Base-by-base conservation (phyloP, 2,797 vertebrate genomes). In the Halcyon leucocephala region DNA sequence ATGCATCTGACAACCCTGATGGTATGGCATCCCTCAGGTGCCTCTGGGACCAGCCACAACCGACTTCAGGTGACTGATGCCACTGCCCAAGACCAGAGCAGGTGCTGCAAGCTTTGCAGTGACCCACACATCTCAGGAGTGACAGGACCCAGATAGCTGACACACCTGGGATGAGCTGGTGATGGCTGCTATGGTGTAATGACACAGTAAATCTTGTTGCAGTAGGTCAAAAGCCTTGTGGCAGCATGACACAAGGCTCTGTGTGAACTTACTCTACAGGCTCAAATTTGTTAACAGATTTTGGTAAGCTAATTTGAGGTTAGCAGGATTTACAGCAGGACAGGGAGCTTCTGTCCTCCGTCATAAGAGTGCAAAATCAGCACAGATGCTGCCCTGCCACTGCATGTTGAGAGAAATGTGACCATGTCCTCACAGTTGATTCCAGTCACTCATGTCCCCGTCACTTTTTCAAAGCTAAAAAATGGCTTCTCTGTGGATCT, bases 331-430 rank as follows among this genome's bases (percentile, higher is more conserved):
- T 21, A 41, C 31, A 17, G 21, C 1, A 4, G 15, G 24, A 20
- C 26, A 12, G 35, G 35, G 13, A 46, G 70, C 16, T 31, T 67
- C 84, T 76, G 60, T 51, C 19, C 39, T 70, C 21, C 2, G 4
- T 28, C 29, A 25, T 3, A 60, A 60, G 55, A 65, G 33, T 44
- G 14, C 41, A 54, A 78, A 65, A 44, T 70, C 42, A 91, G 16
- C 0, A 0, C 0, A 58, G 69, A 35, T 8, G 10, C 86, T 58
- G 64, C 9, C 14, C 44, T 2, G 2, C n/a, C 1, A 0, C 48
- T 14, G 29, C 4, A 3, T 1, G 2, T 22, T 31, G 29, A 31
- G 21, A 58, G 79, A 83, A 74, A 44, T 0, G 1, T n/a, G 44
- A 35, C 35, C 2, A 0, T 7, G 10, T 48, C 42, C 60, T 90